phyloP scores from a whole-genome alignment of 2,797 vertebrate genomes.

The Momotus momota region DNA sequence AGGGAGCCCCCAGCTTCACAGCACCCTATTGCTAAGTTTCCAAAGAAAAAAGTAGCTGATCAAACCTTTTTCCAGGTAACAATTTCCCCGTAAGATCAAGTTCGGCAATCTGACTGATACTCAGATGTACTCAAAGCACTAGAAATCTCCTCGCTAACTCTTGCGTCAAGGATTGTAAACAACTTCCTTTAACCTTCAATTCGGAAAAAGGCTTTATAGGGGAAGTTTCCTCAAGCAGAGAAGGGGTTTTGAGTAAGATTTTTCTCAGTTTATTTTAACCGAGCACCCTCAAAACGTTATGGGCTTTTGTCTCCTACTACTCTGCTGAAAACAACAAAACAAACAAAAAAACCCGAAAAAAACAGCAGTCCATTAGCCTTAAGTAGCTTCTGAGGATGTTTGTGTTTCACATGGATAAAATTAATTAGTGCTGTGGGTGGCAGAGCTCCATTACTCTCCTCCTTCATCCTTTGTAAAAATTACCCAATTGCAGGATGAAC shows the following conservation, averaged over 20 bases:
- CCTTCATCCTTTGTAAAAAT: slow-evolving; percentile 3
- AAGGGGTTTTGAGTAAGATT: background rate
- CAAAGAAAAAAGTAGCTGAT: background rate
- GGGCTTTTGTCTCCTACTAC: background rate
- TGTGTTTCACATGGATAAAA: slow-evolving; percentile 65
- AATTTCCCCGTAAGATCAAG: background rate
- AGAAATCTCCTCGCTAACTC: background rate
- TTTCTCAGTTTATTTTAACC: background rate
- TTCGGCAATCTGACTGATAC: background rate
- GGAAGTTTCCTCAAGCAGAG: background rate
- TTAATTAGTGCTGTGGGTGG: slow-evolving; percentile 56
- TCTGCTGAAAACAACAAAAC: background rate
- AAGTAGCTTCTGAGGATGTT: slow-evolving; percentile 44
- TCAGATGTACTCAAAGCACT: background rate
- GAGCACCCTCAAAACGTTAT: background rate
- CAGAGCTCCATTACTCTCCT: slow-evolving; percentile 21
- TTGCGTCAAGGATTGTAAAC: background rate
- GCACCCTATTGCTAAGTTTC: too few species aligned
- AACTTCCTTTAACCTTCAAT: background rate
- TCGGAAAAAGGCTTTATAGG: background rate
- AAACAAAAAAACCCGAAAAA: background rate
- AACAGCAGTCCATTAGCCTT: background rate
- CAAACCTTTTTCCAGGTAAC: background rate
- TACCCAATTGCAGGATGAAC: background rate
- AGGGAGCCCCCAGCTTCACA: background rate